phyloP scores from a whole-genome alignment of 2,113 vertebrate species.

The Microcebus griseorufus region DNA sequence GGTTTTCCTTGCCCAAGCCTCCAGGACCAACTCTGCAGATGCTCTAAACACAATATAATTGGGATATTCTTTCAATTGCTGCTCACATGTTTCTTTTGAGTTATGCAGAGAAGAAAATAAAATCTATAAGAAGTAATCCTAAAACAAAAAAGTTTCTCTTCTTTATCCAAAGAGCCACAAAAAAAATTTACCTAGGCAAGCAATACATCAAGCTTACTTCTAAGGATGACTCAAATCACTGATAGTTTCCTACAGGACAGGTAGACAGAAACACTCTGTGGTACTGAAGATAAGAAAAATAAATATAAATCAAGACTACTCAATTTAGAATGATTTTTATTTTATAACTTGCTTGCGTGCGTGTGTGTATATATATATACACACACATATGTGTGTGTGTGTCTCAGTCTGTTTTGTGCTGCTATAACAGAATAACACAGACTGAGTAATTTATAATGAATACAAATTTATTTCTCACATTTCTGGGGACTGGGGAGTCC shows the following conservation, averaged over 20 bases:
- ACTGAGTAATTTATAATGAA: neutral
- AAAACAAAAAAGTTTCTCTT: neutral
- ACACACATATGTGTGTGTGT: neutral
- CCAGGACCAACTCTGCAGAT: constrained; percentile 73
- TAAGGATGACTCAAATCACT: constrained; percentile 34
- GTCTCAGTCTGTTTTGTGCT: neutral
- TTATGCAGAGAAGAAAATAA: constrained; percentile 64
- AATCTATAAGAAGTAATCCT: constrained; percentile 43
- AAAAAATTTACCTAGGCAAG: constrained; percentile 29
- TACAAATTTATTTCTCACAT: neutral
- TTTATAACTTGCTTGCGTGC: neutral
- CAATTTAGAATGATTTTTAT: neutral
- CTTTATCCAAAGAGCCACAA: constrained; percentile 25
- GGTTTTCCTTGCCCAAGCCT: constrained; percentile 64
- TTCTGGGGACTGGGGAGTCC: neutral
- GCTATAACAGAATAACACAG: neutral
- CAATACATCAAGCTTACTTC: constrained; percentile 47
- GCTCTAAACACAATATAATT: constrained; percentile 74
- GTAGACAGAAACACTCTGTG: neutral
- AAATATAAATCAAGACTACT: neutral
- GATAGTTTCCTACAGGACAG: neutral
- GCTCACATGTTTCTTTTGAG: constrained; percentile 64
- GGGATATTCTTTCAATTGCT: constrained; percentile 64
- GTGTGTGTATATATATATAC: neutral
- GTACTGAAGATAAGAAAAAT: constrained; percentile 22